phyloP scores from a whole-genome alignment of 2,113 vertebrate species.

The Muntiacus muntjak region DNA sequence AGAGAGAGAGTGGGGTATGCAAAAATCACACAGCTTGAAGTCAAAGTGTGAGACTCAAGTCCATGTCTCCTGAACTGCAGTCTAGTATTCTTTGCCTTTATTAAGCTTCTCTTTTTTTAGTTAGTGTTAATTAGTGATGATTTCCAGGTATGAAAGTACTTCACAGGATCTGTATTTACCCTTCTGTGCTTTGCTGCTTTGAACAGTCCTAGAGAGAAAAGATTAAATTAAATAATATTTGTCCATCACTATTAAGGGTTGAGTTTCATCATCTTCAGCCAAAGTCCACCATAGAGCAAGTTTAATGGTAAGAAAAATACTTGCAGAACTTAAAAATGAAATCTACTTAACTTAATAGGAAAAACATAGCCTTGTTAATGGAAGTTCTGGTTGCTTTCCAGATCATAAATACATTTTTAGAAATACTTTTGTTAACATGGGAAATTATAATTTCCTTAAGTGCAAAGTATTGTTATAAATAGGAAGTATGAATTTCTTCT shows the following conservation, averaged over 20 bases:
- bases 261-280: constrained; percentile 5
- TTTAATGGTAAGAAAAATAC: constrained; percentile 49
- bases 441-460: constrained; percentile 64
- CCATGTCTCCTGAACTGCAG: background rate
- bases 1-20: background rate
- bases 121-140: constrained; percentile 17
- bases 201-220: background rate
- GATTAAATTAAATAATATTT: background rate
- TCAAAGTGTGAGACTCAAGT: background rate
- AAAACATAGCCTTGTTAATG: constrained; percentile 57
- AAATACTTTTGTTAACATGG: constrained; percentile 31
- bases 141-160: background rate
- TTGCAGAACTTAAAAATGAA: constrained; percentile 24
- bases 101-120: background rate
- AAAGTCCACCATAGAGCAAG: background rate
- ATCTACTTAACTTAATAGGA: constrained; percentile 34
- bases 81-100: background rate
- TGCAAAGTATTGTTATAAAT: constrained; percentile 54
- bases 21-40: background rate
- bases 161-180: background rate
- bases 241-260: background rate
- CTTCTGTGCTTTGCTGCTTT: constrained; percentile 27
- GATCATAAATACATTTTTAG: background rate
- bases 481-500: constrained; percentile 23
- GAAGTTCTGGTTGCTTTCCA: constrained; percentile 39